These are phyloP conservation scores for Adineta ricciae DNA, from an alignment of 2,888 invertebrate species.

Conservation along the genomic window DNA sequence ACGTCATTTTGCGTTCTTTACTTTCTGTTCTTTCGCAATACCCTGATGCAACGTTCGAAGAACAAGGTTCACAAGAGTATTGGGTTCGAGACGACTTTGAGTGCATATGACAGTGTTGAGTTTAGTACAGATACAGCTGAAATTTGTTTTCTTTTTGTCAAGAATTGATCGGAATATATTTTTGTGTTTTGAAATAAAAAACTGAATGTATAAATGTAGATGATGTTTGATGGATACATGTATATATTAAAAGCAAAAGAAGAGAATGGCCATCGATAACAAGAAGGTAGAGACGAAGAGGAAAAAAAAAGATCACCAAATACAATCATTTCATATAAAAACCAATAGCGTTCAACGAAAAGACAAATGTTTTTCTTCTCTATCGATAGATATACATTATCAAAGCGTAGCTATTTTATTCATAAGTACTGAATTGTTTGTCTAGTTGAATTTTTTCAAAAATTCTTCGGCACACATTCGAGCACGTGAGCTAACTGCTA, in stretches of 20 bases:
- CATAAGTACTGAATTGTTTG: background rate
- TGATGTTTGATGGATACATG: background rate
- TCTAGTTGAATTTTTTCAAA: slow-evolving; percentile 36
- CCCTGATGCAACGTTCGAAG: background rate
- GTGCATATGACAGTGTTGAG: background rate
- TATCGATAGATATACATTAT: background rate
- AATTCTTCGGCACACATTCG: slow-evolving; percentile 98
- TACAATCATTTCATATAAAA: background rate
- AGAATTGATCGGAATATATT: too few species aligned
- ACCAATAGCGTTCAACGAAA: background rate
- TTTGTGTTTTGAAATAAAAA: background rate
- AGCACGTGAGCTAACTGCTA: slow-evolving; percentile 92
- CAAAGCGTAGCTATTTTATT: background rate
- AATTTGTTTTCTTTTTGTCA: too few species aligned
- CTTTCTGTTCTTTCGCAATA: background rate
- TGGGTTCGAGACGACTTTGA: background rate
- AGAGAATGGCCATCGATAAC: background rate
- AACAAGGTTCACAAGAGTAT: background rate
- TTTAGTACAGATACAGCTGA: too few species aligned
- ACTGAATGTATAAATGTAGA: background rate
- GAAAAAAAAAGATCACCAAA: background rate
- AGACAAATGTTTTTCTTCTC: background rate
- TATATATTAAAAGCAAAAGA: too few species aligned
- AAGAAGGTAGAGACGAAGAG: background rate
- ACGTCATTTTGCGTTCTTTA: background rate